A percentile compares a stretch with the other conserved stretches of the same genome.
Conservation (phyloP, 1,140 invertebrate genomes). For the Stegodyphus mimosarum region DNA sequence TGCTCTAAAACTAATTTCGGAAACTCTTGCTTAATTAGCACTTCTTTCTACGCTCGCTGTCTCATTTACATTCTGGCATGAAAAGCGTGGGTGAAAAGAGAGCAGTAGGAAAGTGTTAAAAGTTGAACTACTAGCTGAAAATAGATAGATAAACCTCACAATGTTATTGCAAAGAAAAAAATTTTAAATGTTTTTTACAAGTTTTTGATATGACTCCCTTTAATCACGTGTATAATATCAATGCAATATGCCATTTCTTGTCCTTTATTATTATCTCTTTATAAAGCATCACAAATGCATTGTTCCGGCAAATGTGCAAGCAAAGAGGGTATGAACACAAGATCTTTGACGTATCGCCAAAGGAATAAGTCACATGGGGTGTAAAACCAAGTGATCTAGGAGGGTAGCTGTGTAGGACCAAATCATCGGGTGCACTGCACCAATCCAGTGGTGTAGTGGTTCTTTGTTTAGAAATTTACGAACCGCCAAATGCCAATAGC, state of each 20-base stretch:
- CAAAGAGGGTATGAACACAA: neutral
- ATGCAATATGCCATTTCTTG: neutral
- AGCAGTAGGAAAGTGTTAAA: no score
- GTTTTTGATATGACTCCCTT: neutral
- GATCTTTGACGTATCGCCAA: neutral
- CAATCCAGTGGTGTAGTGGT: neutral
- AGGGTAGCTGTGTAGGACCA: neutral
- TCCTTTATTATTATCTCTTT: neutral
- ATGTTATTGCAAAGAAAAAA: neutral
- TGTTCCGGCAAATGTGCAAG: neutral
- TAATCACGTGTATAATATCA: neutral
- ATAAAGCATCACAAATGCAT: neutral
- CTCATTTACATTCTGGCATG: no score
- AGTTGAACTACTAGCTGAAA: no score
- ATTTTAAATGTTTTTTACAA: neutral
- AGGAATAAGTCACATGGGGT: neutral
- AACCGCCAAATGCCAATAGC: neutral
- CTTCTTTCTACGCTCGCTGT: no score
- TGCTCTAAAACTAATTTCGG: no score
- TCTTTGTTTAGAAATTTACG: neutral
- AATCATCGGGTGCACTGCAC: neutral
- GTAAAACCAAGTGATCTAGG: neutral
- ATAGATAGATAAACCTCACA: no score
- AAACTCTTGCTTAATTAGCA: no score
- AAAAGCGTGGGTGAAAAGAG: no score